These are phyloP conservation scores for Sinosuthora webbiana DNA, from an alignment of 2,113 vertebrate genomes.

Conservation along the genomic window DNA sequence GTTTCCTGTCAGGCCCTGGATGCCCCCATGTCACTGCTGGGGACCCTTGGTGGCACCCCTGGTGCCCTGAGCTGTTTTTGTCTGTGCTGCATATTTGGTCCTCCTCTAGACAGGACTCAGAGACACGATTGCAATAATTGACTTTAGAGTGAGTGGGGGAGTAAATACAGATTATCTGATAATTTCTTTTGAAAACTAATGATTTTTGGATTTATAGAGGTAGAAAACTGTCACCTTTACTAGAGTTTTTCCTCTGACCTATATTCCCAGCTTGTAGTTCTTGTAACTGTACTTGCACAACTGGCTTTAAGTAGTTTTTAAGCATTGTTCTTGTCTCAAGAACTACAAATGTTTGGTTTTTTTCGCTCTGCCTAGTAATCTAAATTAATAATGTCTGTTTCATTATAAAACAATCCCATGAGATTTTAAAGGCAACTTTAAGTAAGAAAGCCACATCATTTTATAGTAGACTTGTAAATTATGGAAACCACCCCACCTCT, in stretches of 20 bases:
- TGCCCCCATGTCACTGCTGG: fast-evolving
- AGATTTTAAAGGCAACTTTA: background rate
- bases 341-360: background rate
- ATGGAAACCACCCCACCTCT: background rate
- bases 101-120: background rate
- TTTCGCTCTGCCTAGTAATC: background rate
- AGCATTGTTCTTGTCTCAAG: background rate
- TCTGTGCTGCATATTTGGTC: background rate
- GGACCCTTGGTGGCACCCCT: background rate
- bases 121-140: background rate
- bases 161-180: background rate
- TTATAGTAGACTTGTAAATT: background rate
- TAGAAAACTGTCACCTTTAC: background rate
- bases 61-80: background rate
- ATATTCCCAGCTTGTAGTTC: background rate
- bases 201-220: background rate
- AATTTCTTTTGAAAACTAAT: background rate
- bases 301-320: background rate
- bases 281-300: background rate
- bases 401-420: background rate
- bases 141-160: background rate
- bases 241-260: background rate
- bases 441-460: background rate
- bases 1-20: background rate
- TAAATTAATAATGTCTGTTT: background rate